These are phyloP conservation scores for Phaethornis superciliosus DNA, from an alignment of 2,113 vertebrate species.

Conservation along the genomic window DNA sequence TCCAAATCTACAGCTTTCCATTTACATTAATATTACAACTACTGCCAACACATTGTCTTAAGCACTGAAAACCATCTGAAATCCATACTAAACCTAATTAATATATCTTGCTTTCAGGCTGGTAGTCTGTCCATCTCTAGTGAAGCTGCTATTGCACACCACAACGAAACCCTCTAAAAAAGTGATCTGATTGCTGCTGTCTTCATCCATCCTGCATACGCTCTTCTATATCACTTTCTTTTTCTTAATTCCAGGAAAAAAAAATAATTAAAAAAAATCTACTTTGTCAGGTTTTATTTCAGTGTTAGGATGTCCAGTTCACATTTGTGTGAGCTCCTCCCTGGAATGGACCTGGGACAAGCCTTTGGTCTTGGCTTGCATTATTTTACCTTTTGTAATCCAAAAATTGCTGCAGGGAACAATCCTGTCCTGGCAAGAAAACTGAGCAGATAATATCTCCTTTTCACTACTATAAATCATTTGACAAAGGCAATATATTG, in stretches of 20 bases:
- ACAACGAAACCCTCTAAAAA: background rate
- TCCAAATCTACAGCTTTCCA: background rate
- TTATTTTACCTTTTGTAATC: background rate
- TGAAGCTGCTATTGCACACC: background rate
- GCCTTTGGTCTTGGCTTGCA: background rate
- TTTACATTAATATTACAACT: background rate
- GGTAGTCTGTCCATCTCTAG: background rate
- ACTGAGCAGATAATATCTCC: background rate
- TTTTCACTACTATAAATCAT: background rate
- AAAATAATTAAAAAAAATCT: background rate
- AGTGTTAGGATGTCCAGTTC: background rate
- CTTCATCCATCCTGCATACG: background rate
- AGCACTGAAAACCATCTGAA: slow-evolving; percentile 8
- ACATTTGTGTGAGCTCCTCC: background rate
- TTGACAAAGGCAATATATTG: background rate
- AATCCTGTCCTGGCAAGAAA: background rate
- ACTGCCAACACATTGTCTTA: background rate
- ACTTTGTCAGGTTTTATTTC: background rate
- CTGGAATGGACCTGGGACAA: background rate
- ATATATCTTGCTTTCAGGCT: background rate
- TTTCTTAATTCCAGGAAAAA: no score
- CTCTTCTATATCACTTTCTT: background rate
- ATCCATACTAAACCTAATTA: background rate
- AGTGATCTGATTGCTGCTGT: background rate
- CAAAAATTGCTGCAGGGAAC: slow-evolving; percentile 10